Evolutionary conservation across 2,113 vertebrate species (phyloP), one percentile per base, ranked within the genome.

Genomic region (Benitochromis conjunctus): DNA sequence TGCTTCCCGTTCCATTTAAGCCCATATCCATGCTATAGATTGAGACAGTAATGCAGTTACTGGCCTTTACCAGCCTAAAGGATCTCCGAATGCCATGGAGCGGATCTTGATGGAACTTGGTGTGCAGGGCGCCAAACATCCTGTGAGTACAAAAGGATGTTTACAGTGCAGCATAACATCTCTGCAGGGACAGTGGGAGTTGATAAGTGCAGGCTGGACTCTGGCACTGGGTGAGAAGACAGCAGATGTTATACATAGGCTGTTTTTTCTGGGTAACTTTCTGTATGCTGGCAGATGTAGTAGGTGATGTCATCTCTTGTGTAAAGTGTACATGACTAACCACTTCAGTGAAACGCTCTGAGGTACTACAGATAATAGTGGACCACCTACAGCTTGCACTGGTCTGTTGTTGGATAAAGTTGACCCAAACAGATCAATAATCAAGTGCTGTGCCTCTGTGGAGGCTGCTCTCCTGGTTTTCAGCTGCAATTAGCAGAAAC

Each of bases 101-200:
- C 38, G 54, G 77, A 87, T 87, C 77, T 81, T 53, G 38, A 80
- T 55, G 88, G 84, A 82, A 88, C 62, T 80, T 56, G 43, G 81
- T 82, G 87, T 80, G 54, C 31, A 66, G 58, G 58, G 87, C 55
- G 51, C 81, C 82, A 48, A 93, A 95, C 93, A 93, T 94, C 94
- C 93, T 94, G 91, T 82, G 78, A 79, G 26, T 62, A 76, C 60
- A 78, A 74, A 80, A 86, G 89, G 91, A 95, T 95, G 94, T 95
- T 95, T 94, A 94, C 89, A 86, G 79, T 57, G 43, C 56, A 46
- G 55, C 29, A 58, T 41, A 79, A 51, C 62, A 53, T 86, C 82
- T 88, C 88, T 58, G 88, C 79, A 18, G 86, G 79, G 88, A 91
- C 64, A 80, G 86, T 77, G 60, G 86, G 80, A 76, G 79, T 64